phyloP scores from a whole-genome alignment of 1,140 invertebrate species.

The Atopsyche davidsoni region DNA sequence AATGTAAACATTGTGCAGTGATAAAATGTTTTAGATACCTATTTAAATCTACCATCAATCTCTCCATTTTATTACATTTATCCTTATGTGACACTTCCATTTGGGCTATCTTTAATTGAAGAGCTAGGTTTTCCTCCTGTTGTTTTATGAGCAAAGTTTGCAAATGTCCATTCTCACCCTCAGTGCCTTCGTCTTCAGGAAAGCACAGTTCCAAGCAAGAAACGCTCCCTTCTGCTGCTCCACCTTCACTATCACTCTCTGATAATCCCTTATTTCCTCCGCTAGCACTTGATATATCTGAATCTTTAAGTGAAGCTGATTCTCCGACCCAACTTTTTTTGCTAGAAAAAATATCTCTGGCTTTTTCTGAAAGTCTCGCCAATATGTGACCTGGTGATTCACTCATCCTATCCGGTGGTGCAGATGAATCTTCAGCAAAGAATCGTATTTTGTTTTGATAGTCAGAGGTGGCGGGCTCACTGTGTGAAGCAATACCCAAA shows the following conservation, averaged over 20 bases:
- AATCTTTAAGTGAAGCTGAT: slow-evolving; percentile 35
- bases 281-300: slow-evolving; percentile 41
- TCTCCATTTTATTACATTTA: slow-evolving; percentile 44
- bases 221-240: slow-evolving; percentile 36
- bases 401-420: slow-evolving; percentile 33
- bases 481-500: slow-evolving; percentile 34
- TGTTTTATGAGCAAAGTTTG: slow-evolving; percentile 36
- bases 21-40: slow-evolving; percentile 33
- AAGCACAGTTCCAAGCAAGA: slow-evolving; percentile 46
- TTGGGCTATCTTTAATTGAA: slow-evolving; percentile 41
- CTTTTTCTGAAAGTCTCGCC: slow-evolving; percentile 44
- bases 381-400: slow-evolving; percentile 45
- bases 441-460: slow-evolving; percentile 39
- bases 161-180: slow-evolving; percentile 34
- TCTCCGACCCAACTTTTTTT: slow-evolving; percentile 41
- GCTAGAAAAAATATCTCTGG: slow-evolving; percentile 47
- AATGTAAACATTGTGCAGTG: too few species aligned
- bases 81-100: slow-evolving; percentile 41
- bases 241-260: slow-evolving; percentile 45
- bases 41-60: slow-evolving; percentile 41
- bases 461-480: slow-evolving; percentile 44
- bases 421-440: slow-evolving; percentile 37
- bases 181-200: slow-evolving; percentile 39
- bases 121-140: slow-evolving; percentile 41
- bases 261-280: slow-evolving; percentile 43